Evolutionary conservation across 2,113 vertebrate genomes (phyloP).

Genomic region (Leptobrachium ailaonicum): DNA sequence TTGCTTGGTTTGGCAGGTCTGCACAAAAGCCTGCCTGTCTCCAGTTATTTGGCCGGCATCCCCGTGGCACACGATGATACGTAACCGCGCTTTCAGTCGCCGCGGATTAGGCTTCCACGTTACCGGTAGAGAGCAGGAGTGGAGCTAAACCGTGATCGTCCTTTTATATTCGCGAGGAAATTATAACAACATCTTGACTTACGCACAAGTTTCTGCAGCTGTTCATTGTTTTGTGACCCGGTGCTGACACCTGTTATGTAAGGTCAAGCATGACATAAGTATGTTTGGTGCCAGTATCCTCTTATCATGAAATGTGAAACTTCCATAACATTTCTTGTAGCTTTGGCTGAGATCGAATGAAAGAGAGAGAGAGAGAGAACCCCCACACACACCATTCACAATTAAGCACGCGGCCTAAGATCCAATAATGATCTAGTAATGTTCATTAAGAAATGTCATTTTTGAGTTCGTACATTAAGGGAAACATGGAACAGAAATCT

Average conservation of each 20-base stretch:
- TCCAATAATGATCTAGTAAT: slow-evolving; percentile 13
- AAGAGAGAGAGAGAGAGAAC: slow-evolving; percentile 21
- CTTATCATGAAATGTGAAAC: slow-evolving; percentile 42
- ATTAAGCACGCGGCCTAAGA: too few relatives aligned
- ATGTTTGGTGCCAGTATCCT: slow-evolving; percentile 12
- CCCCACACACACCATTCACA: background rate
- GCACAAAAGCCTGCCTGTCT: slow-evolving; percentile 65
- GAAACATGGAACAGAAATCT: background rate
- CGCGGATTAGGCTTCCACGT: slow-evolving; percentile 28
- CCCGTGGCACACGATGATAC: slow-evolving; percentile 53
- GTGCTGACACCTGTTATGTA: slow-evolving; percentile 54
- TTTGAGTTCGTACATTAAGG: slow-evolving; percentile 25
- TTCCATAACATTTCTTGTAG: slow-evolving; percentile 22
- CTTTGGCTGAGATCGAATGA: slow-evolving; percentile 34
- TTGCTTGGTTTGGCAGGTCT: slow-evolving; percentile 52
- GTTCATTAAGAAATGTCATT: slow-evolving; percentile 34
- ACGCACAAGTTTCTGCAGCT: slow-evolving; percentile 55
- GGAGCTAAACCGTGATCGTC: slow-evolving; percentile 21
- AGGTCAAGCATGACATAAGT: slow-evolving; percentile 30
- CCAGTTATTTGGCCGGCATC: slow-evolving; percentile 59
- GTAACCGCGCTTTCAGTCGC: slow-evolving; percentile 43
- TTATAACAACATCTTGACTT: slow-evolving; percentile 37
- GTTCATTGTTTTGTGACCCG: slow-evolving; percentile 42
- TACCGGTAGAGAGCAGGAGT: slow-evolving; percentile 52
- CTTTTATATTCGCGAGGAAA: background rate